These are phyloP conservation scores for Notodromas monacha DNA, from an alignment of 2,888 invertebrate species.

Conservation along the genomic window DNA sequence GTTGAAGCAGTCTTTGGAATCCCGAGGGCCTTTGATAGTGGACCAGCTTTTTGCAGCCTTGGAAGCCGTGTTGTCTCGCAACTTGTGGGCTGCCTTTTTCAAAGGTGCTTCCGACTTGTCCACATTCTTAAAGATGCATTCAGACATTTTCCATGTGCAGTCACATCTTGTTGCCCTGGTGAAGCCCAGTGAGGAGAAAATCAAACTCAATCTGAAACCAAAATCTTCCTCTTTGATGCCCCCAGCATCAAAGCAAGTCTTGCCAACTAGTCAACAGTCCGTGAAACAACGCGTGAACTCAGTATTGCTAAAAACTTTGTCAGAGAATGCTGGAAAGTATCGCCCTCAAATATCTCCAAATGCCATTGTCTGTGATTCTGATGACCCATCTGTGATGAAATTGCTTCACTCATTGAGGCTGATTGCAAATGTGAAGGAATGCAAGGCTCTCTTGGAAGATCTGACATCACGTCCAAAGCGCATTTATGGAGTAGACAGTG, in stretches of 20 bases:
- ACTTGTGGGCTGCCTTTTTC: conserved; percentile 51
- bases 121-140: conserved; percentile 64
- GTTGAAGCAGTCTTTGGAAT: conserved; percentile 13
- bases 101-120: conserved; percentile 61
- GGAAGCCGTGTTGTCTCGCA: conserved; percentile 37
- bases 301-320: conserved; percentile 53
- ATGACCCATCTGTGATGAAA: conserved; percentile 18
- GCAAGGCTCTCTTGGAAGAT: conserved; percentile 27
- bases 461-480: conserved; percentile 19
- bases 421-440: conserved; percentile 41
- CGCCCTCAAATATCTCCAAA: conserved; percentile 10
- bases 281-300: conserved; percentile 60
- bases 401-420: conserved; percentile 47
- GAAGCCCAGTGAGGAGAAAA: conserved; percentile 10
- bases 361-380: too few relatives aligned
- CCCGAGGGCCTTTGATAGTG: conserved; percentile 35
- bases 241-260: conserved; percentile 6
- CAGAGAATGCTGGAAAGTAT: conserved; percentile 41
- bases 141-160: conserved; percentile 76
- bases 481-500: conserved; percentile 52
- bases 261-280: conserved; percentile 30
- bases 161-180: conserved; percentile 58
- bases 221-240: conserved; percentile 6
- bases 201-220: conserved; percentile 9
- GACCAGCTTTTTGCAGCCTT: conserved; percentile 47